phyloP scores from a whole-genome alignment of 2,113 vertebrate species.

The Hippolais icterina region DNA sequence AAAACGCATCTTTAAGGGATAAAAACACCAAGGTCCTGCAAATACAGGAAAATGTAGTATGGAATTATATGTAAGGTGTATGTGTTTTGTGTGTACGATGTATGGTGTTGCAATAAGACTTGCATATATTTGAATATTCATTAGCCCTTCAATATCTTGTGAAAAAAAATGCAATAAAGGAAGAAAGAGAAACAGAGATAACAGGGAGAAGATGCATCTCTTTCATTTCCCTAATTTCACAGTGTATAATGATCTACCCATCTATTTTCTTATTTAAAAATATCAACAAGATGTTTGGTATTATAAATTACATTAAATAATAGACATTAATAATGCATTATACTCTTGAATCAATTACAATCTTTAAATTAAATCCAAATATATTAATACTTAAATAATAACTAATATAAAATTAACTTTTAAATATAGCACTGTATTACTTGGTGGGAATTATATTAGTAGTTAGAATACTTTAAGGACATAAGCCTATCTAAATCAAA shows the following conservation, averaged over 20 bases:
- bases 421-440: neutral
- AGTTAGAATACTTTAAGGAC: neutral
- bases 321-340: conserved; percentile 24
- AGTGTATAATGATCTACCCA: neutral
- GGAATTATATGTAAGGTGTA: neutral
- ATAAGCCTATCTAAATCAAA: neutral
- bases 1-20: neutral
- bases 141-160: conserved; percentile 33
- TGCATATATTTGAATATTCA: conserved; percentile 63
- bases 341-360: neutral
- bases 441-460: neutral
- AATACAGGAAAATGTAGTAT: neutral
- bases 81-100: neutral
- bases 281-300: conserved; percentile 29
- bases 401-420: conserved; percentile 17
- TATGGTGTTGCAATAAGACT: neutral
- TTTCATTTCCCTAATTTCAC: conserved; percentile 47
- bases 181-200: conserved; percentile 33
- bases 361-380: conserved; percentile 36
- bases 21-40: neutral
- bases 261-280: conserved; percentile 46
- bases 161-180: conserved; percentile 48
- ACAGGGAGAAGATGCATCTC: conserved; percentile 36
- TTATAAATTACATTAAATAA: conserved; percentile 42
- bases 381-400: conserved; percentile 29